phyloP scores from a whole-genome alignment of 1,140 invertebrate genomes.

The Aphelenchoides fujianensis region DNA sequence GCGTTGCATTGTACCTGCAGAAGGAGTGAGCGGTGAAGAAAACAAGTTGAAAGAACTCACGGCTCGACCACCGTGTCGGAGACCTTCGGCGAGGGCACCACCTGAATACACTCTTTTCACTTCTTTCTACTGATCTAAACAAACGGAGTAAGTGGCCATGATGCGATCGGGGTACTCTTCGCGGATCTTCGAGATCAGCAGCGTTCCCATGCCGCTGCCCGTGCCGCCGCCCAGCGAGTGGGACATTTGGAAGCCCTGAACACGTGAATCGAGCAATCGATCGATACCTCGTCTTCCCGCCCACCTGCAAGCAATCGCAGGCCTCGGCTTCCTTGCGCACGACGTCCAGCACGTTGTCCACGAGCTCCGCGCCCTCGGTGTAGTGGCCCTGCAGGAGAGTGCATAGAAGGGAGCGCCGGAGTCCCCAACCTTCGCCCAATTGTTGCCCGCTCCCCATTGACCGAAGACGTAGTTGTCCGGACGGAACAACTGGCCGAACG shows the following conservation, averaged over 20 bases:
- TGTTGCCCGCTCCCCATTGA: slow-evolving; percentile 78
- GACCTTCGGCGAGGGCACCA: slow-evolving; percentile 38
- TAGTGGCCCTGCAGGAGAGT: no score
- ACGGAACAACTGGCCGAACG: slow-evolving; percentile 76
- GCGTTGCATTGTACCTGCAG: slow-evolving; percentile 75
- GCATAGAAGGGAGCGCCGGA: no score
- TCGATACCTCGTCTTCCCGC: background rate
- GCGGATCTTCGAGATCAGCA: slow-evolving; percentile 67
- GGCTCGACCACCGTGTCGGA: slow-evolving; percentile 77
- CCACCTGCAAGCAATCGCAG: slow-evolving; percentile 67
- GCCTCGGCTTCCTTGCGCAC: slow-evolving; percentile 82
- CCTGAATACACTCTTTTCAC: no score
- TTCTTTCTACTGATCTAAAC: no score
- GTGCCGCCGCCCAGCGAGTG: slow-evolving; percentile 66
- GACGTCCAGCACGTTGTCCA: slow-evolving; percentile 80
- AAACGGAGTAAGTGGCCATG: slow-evolving; percentile 84
- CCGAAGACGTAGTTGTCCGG: slow-evolving; percentile 84
- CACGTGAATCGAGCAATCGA: background rate
- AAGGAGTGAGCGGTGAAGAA: no score
- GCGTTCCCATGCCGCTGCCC: slow-evolving; percentile 67
- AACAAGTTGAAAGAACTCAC: no score
- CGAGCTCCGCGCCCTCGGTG: slow-evolving; percentile 84
- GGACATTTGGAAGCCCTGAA: slow-evolving; percentile 64
- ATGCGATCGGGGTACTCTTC: slow-evolving; percentile 77
- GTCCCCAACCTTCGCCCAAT: slow-evolving; percentile 88